Evolutionary conservation across 1,140 invertebrate genomes (phyloP).

Genomic region (Nasonia giraulti): DNA sequence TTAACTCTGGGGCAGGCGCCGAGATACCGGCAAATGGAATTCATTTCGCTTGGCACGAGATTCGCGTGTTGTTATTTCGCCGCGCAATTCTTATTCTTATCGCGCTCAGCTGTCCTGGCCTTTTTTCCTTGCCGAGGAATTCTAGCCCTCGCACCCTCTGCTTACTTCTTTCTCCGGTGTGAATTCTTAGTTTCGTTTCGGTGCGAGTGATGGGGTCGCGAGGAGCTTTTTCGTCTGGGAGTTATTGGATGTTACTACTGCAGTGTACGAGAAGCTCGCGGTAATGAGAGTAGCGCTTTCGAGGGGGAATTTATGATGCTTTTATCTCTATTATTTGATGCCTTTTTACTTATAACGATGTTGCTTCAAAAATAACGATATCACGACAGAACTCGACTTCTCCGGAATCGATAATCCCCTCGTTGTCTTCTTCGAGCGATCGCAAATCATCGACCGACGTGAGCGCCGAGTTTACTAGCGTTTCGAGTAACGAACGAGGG

Average conservation of each 20-base stretch:
- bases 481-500: background rate
- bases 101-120: background rate
- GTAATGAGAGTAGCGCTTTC: too few relatives aligned
- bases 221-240: too few relatives aligned
- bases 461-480: background rate
- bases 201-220: background rate
- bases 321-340: too few relatives aligned
- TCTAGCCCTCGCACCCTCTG: background rate
- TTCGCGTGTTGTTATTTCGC: background rate
- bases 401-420: background rate
- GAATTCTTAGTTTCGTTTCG: background rate
- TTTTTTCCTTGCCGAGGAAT: background rate
- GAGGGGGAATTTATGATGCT: too few relatives aligned
- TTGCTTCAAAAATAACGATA: background rate
- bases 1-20: background rate
- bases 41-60: slow-evolving; percentile 4
- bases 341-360: too few relatives aligned
- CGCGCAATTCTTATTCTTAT: background rate
- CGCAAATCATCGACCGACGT: background rate
- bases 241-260: too few relatives aligned
- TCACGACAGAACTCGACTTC: background rate
- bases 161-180: background rate
- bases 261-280: too few relatives aligned
- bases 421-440: background rate
- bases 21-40: background rate